Evolutionary conservation across 2,797 vertebrate species (phyloP).

Genomic region (Lindbergichthys nudifrons): DNA sequence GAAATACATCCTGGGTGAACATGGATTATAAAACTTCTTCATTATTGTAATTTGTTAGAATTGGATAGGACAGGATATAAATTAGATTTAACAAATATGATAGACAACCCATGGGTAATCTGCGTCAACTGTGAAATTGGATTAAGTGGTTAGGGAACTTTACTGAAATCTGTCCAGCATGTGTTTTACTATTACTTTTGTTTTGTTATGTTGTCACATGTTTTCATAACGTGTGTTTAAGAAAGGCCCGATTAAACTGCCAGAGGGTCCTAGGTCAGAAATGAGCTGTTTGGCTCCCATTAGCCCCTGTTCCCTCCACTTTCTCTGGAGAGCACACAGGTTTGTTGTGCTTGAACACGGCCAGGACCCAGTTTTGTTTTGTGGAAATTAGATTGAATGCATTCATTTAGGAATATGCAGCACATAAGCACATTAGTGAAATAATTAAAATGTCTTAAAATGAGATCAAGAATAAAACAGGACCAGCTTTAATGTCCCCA

Average conservation of each 20-base stretch:
- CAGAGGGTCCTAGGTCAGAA: too few relatives aligned
- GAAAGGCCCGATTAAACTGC: not conserved
- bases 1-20: not conserved
- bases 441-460: not conserved
- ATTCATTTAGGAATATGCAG: conserved; percentile 3
- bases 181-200: not conserved
- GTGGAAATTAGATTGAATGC: conserved; percentile 8
- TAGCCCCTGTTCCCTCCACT: not conserved
- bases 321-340: not conserved
- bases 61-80: not conserved
- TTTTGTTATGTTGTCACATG: not conserved
- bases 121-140: not conserved
- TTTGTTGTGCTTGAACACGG: not conserved
- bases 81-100: not conserved
- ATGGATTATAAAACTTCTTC: not conserved
- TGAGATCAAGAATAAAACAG: conserved; percentile 16
- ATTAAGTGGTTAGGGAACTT: not conserved
- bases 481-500: not conserved
- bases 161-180: not conserved
- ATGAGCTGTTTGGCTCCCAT: too few relatives aligned
- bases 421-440: not conserved
- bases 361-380: not conserved
- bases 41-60: not conserved
- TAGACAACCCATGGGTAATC: not conserved
- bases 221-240: too few relatives aligned